A percentile compares a stretch with the other conserved stretches of the same genome.
phyloP scores from a whole-genome alignment of 2,888 invertebrate genomes.

The Drosophila anomelani region DNA sequence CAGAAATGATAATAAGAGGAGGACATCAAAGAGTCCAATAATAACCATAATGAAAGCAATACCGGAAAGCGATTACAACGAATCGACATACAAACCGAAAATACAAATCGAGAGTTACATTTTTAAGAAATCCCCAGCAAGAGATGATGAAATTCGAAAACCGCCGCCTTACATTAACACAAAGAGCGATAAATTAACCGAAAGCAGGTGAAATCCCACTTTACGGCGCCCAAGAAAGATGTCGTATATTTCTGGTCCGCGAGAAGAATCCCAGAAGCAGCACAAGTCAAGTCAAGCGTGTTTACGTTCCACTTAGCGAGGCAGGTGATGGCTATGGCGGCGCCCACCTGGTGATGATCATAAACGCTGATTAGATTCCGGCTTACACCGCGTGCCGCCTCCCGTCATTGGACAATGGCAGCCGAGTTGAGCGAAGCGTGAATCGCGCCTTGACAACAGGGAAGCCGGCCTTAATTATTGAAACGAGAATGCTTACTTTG shows the following conservation, averaged over 20 bases:
- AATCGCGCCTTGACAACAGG: slow-evolving; percentile 26
- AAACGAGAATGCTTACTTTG: slow-evolving; percentile 18
- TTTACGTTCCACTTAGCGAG: slow-evolving; percentile 27
- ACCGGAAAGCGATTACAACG: slow-evolving; percentile 16
- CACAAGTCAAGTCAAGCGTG: slow-evolving; percentile 2
- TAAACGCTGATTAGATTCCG: slow-evolving; percentile 41
- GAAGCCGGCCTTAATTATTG: background rate
- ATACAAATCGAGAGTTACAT: slow-evolving; percentile 16
- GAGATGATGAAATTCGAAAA: slow-evolving; percentile 31
- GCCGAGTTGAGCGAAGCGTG: slow-evolving; percentile 4
- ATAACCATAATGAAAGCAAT: slow-evolving; percentile 24
- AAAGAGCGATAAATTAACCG: slow-evolving; percentile 37
- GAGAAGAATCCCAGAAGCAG: slow-evolving; percentile 25
- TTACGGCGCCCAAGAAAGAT: slow-evolving; percentile 17
- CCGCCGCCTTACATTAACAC: slow-evolving; percentile 17
- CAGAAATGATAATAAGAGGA: slow-evolving; percentile 34
- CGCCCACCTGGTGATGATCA: slow-evolving; percentile 38
- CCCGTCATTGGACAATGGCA: slow-evolving; percentile 21
- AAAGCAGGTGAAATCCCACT: slow-evolving; percentile 31
- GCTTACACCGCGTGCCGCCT: slow-evolving; percentile 31
- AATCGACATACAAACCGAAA: slow-evolving; percentile 27
- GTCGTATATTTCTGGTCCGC: slow-evolving; percentile 19
- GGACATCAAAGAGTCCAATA: slow-evolving; percentile 36
- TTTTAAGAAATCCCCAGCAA: slow-evolving; percentile 11
- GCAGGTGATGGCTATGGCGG: slow-evolving; percentile 22